These are phyloP conservation scores for Calosoma granatense DNA, from an alignment of 1,140 invertebrate genomes.

Conservation along the genomic window DNA sequence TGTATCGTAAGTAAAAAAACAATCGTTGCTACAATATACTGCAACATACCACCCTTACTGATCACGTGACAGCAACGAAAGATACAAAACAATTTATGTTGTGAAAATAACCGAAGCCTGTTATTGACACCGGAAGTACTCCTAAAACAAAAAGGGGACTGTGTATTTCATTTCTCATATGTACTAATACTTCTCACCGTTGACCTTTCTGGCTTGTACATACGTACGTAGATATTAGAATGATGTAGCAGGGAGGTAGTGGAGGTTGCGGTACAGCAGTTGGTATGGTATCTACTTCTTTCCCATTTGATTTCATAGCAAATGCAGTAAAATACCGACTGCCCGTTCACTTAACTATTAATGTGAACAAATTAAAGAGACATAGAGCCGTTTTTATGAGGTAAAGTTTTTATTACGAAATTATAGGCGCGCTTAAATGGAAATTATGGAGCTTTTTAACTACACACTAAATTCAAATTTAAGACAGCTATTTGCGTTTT, in stretches of 20 bases:
- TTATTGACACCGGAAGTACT: conserved; percentile 3
- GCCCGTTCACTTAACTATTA: too few species aligned
- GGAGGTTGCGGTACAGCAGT: neutral
- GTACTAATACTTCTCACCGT: too few species aligned
- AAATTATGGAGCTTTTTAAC: neutral
- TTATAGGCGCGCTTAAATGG: neutral
- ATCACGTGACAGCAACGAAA: too few species aligned
- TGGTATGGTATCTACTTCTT: too few species aligned
- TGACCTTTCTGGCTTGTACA: too few species aligned
- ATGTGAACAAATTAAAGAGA: too few species aligned
- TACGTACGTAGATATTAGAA: neutral
- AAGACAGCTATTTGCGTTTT: neutral
- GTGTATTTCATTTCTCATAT: neutral
- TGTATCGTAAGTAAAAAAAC: too few species aligned
- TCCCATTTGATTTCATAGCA: too few species aligned
- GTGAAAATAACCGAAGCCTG: neutral
- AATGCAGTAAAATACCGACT: too few species aligned
- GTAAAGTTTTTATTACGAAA: conserved; percentile 1
- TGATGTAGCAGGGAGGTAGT: neutral
- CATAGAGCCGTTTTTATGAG: neutral
- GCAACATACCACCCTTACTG: too few species aligned
- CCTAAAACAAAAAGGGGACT: neutral
- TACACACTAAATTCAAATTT: neutral
- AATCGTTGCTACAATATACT: too few species aligned
- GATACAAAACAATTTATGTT: conserved; percentile 7